Conservation (phyloP, 2,113 vertebrate species). For the Lota lota region DNA sequence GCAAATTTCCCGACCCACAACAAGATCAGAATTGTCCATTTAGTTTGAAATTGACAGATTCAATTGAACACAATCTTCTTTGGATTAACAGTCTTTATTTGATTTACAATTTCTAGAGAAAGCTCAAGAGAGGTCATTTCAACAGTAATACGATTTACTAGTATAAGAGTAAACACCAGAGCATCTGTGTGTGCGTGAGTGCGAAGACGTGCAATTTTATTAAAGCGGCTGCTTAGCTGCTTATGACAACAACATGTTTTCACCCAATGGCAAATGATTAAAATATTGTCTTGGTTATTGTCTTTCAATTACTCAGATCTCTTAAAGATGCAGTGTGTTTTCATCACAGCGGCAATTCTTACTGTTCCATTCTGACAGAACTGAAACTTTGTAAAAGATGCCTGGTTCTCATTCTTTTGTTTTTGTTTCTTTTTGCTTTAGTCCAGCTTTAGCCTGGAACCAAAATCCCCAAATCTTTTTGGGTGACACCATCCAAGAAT, state of each 20-base stretch:
- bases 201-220: constrained; percentile 22
- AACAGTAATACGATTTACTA: not conserved
- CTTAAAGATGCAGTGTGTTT: constrained; percentile 37
- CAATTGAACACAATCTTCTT: too few species aligned
- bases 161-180: not conserved
- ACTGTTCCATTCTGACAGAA: constrained; percentile 43
- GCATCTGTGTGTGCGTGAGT: constrained; percentile 3
- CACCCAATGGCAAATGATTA: too few species aligned
- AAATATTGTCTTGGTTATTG: not conserved
- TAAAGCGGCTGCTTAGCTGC: constrained; percentile 26
- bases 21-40: too few species aligned
- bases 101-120: too few species aligned
- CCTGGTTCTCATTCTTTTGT: constrained; percentile 32
- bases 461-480: constrained; percentile 41
- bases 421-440: too few species aligned
- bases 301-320: constrained; percentile 43
- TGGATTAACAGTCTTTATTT: too few species aligned
- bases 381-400: constrained; percentile 34
- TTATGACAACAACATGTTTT: constrained; percentile 1
- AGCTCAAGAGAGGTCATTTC: too few species aligned
- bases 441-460: constrained; percentile 19
- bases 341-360: constrained; percentile 27
- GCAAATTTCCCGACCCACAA: too few species aligned
- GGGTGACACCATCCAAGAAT: constrained; percentile 41
- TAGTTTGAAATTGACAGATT: too few species aligned